phyloP scores from a whole-genome alignment of 2,113 vertebrate species.

The Ophiodon elongatus region DNA sequence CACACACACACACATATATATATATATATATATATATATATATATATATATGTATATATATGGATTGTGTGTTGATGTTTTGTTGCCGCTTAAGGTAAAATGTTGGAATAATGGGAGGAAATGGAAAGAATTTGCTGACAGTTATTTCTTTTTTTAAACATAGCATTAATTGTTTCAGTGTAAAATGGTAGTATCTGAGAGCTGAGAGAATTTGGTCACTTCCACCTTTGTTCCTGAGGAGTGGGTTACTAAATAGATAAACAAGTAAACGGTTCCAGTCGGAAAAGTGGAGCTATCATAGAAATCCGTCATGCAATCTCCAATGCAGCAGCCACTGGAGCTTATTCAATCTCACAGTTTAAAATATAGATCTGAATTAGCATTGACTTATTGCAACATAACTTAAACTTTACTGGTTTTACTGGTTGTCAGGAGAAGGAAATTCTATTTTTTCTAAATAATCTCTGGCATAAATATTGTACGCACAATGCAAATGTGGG shows the following conservation, averaged over 20 bases:
- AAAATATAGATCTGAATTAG: conserved; percentile 35
- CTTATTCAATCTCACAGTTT: conserved; percentile 46
- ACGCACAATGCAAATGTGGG: conserved; percentile 39
- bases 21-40: too few species aligned
- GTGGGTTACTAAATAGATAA: conserved; percentile 77
- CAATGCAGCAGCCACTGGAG: conserved; percentile 38
- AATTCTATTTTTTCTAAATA: conserved; percentile 39
- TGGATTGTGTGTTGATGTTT: conserved; percentile 27
- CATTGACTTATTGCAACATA: conserved; percentile 36
- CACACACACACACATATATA: too few species aligned
- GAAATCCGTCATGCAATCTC: conserved; percentile 40
- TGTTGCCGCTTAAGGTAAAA: conserved; percentile 19
- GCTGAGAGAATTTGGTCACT: conserved; percentile 83
- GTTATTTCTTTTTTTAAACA: conserved; percentile 22
- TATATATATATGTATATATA: background rate
- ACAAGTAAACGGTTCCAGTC: conserved; percentile 71
- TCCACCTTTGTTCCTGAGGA: conserved; percentile 88
- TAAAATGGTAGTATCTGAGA: conserved; percentile 61
- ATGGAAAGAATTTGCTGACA: conserved; percentile 6
- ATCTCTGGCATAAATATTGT: conserved; percentile 35
- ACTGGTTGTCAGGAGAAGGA: conserved; percentile 11
- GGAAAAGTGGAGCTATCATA: conserved; percentile 54
- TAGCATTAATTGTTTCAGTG: conserved; percentile 49
- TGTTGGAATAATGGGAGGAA: conserved; percentile 28
- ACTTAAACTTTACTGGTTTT: conserved; percentile 16